phyloP scores from a whole-genome alignment of 1,140 invertebrate species.

The Drosophila rhopaloa region DNA sequence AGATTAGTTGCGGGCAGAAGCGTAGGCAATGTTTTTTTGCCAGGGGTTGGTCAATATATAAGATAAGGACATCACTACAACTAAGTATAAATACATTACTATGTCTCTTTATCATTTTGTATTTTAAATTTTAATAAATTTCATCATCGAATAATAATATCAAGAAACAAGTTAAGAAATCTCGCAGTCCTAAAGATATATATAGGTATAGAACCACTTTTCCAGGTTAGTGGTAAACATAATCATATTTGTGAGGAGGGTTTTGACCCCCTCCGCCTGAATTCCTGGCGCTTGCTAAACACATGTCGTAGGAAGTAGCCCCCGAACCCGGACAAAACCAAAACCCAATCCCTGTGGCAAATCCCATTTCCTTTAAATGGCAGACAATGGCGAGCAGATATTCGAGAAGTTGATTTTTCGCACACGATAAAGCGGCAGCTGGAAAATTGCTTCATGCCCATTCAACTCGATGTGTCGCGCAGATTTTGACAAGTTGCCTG shows the following conservation, averaged over 20 bases:
- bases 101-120: too few relatives aligned
- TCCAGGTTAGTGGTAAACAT: neutral
- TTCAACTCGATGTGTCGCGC: conserved; percentile 39
- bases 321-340: neutral
- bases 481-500: conserved; percentile 74
- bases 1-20: too few relatives aligned
- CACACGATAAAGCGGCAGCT: conserved; percentile 75
- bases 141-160: too few relatives aligned
- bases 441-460: conserved; percentile 68
- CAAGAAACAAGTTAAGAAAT: neutral
- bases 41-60: too few relatives aligned
- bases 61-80: too few relatives aligned
- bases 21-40: too few relatives aligned
- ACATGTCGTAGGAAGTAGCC: conserved; percentile 60
- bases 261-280: neutral
- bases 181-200: neutral
- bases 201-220: neutral
- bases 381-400: conserved; percentile 61
- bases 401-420: conserved; percentile 69
- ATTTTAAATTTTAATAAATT: too few relatives aligned
- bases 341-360: conserved; percentile 31
- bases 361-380: conserved; percentile 66
- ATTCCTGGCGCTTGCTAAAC: conserved; percentile 58
- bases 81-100: too few relatives aligned
- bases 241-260: neutral